Evolutionary conservation across 2,888 invertebrate genomes (phyloP).

Genomic region (Pegoplata infirma): DNA sequence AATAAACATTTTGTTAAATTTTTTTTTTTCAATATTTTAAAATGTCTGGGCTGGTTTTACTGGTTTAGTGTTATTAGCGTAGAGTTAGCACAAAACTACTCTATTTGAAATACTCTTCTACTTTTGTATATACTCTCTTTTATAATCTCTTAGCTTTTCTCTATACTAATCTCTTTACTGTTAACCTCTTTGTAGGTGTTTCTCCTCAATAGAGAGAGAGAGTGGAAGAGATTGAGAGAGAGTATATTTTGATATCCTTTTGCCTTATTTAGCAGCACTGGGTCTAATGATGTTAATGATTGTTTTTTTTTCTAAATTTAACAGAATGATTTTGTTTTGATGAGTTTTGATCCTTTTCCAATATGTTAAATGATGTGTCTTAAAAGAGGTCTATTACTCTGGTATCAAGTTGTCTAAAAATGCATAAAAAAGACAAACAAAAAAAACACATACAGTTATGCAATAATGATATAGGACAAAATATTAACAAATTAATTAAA

Average conservation of each 20-base stretch:
- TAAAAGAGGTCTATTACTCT: conserved; percentile 31
- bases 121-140: not conserved
- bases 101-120: conserved; percentile 6
- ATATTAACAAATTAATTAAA: conserved; percentile 19
- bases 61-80: not conserved
- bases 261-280: not conserved
- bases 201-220: too few species aligned
- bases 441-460: conserved; percentile 58
- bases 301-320: not conserved
- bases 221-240: too few species aligned
- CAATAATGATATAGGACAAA: conserved; percentile 34
- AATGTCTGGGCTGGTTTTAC: conserved; percentile 14
- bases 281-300: conserved; percentile 3
- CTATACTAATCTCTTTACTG: not conserved
- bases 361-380: conserved; percentile 53
- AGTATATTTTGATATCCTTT: not conserved
- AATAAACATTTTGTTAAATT: conserved; percentile 71
- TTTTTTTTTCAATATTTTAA: conserved; percentile 7
- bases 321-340: conserved; percentile 6
- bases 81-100: conserved; percentile 49
- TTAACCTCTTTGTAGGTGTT: not conserved
- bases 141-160: not conserved
- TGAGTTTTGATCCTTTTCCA: conserved; percentile 20
- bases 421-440: conserved; percentile 43
- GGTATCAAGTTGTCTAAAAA: conserved; percentile 44